A percentile compares a stretch with the other conserved stretches of the same genome.
These are phyloP conservation scores for Stenichneumon culpator DNA, from an alignment of 2,888 invertebrate species.

Conservation along the genomic window DNA sequence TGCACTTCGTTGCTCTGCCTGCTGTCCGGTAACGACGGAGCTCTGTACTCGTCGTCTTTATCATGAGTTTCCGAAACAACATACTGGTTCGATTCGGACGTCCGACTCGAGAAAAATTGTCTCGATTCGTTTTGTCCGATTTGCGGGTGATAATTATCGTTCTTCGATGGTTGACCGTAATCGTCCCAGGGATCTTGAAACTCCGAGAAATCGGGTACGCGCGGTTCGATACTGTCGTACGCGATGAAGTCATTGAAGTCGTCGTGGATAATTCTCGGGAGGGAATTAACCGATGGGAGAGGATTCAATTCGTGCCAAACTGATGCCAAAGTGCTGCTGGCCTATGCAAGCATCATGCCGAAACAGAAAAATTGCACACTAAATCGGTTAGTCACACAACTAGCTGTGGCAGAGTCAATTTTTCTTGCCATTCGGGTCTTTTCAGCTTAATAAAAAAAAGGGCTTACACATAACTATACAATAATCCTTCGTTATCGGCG, in stretches of 20 bases:
- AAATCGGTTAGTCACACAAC: conserved; percentile 81
- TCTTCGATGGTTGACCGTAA: conserved; percentile 85
- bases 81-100: background rate
- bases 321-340: conserved; percentile 83
- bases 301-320: conserved; percentile 80
- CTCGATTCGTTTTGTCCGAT: conserved; percentile 3
- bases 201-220: conserved; percentile 81
- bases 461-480: background rate
- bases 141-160: background rate
- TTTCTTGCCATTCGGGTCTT: conserved; percentile 66
- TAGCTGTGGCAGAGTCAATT: conserved; percentile 76
- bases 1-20: background rate
- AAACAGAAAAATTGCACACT: conserved; percentile 83
- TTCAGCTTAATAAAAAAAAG: background rate
- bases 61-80: conserved; percentile 1
- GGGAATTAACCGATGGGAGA: conserved; percentile 46
- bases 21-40: conserved; percentile 44
- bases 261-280: conserved; percentile 56
- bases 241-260: conserved; percentile 71
- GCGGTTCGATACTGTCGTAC: conserved; percentile 68
- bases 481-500: background rate
- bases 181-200: conserved; percentile 92
- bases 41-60: conserved; percentile 6
- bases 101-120: conserved; percentile 8
- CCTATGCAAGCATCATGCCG: conserved; percentile 84